Evolutionary conservation across 2,888 invertebrate genomes (phyloP).

Genomic region (Scaptomyza tumidula): DNA sequence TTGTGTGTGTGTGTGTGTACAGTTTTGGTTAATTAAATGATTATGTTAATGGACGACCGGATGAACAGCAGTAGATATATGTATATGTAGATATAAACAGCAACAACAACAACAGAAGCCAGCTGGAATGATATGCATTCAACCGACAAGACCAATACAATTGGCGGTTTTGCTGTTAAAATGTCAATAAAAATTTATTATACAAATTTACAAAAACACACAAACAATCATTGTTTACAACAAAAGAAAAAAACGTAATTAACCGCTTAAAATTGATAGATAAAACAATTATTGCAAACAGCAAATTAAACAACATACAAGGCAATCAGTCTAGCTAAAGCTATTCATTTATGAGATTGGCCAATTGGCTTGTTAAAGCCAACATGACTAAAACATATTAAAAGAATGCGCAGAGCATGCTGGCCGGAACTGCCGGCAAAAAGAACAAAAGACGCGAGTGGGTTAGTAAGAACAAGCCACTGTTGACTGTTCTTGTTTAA

Average conservation of each 20-base stretch:
- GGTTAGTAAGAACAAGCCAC: conserved; percentile 53
- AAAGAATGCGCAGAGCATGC: conserved; percentile 32
- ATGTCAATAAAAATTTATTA: conserved; percentile 79
- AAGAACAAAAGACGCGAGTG: conserved; percentile 30
- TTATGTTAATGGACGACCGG: conserved; percentile 80
- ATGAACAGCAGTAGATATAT: conserved; percentile 63
- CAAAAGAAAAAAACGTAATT: conserved; percentile 49
- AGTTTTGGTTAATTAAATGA: conserved; percentile 79
- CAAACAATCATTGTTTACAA: conserved; percentile 41
- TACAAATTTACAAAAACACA: conserved; percentile 57
- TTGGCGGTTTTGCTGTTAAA: conserved; percentile 77
- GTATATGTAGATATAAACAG: conserved; percentile 16
- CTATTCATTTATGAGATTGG: conserved; percentile 53
- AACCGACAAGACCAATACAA: conserved; percentile 71
- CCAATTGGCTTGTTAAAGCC: conserved; percentile 31
- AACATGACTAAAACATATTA: not conserved
- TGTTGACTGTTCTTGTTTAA: conserved; percentile 45
- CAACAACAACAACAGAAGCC: conserved; percentile 41
- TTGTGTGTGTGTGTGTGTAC: conserved; percentile 38
- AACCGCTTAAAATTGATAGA: conserved; percentile 67
- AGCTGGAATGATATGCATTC: conserved; percentile 59
- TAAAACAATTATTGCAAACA: conserved; percentile 71
- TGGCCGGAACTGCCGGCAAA: conserved; percentile 38
- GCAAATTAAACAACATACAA: conserved; percentile 65
- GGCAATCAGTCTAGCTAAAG: conserved; percentile 58